phyloP scores from a whole-genome alignment of 2,797 vertebrate species.

The Antennarius maculatus region DNA sequence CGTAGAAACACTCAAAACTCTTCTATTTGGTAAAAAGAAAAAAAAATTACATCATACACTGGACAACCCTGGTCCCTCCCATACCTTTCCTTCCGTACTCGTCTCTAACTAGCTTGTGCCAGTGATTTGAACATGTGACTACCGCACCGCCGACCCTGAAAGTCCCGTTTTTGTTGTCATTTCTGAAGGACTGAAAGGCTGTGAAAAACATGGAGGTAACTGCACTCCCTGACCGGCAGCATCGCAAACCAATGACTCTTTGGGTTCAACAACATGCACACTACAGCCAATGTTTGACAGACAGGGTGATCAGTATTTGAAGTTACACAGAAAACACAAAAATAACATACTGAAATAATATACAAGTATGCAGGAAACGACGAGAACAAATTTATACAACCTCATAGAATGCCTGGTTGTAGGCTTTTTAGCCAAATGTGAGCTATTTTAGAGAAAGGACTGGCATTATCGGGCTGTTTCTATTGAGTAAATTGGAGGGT shows the following conservation, averaged over 20 bases:
- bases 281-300: slow-evolving; percentile 24
- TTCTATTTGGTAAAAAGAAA: slow-evolving; percentile 56
- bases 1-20: slow-evolving; percentile 54
- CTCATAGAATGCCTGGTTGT: slow-evolving; percentile 46
- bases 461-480: slow-evolving; percentile 23
- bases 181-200: slow-evolving; percentile 18
- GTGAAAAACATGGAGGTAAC: slow-evolving; percentile 29
- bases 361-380: slow-evolving; percentile 52
- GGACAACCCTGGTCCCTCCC: slow-evolving; percentile 25
- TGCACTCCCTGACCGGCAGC: slow-evolving; percentile 21
- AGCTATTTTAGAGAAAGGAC: slow-evolving; percentile 37
- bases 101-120: slow-evolving; percentile 35
- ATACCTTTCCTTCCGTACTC: neutral
- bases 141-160: slow-evolving; percentile 5
- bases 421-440: slow-evolving; percentile 43
- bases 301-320: slow-evolving; percentile 32
- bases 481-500: slow-evolving; percentile 25
- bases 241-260: slow-evolving; percentile 31
- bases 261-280: slow-evolving; percentile 35
- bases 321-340: slow-evolving; percentile 47
- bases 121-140: slow-evolving; percentile 40
- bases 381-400: slow-evolving; percentile 64
- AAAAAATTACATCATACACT: slow-evolving; percentile 32
- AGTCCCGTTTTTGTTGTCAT: slow-evolving; percentile 31
- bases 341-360: slow-evolving; percentile 50